phyloP scores from a whole-genome alignment of 1,140 invertebrate genomes.

The Drosophila lacertosa region DNA sequence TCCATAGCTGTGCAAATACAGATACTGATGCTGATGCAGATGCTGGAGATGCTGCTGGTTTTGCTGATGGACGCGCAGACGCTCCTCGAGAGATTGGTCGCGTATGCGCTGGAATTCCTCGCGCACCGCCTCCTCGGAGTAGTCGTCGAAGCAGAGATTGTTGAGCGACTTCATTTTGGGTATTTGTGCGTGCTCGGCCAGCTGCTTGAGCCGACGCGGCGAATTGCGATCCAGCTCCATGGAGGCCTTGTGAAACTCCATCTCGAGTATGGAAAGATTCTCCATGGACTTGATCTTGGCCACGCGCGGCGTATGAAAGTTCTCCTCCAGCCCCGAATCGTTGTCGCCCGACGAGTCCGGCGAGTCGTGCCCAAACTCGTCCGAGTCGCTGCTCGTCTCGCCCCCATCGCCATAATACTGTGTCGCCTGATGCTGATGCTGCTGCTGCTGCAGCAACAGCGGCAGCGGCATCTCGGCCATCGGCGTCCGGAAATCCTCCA shows the following conservation, averaged over 20 bases:
- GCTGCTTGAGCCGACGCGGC: constrained; percentile 72
- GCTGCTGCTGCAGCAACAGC: constrained; percentile 23
- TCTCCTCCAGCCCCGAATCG: constrained; percentile 81
- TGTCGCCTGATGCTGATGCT: too few species aligned
- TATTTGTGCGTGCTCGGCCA: constrained; percentile 70
- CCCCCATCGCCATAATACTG: constrained; percentile 66
- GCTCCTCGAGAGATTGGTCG: constrained; percentile 63
- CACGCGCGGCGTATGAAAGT: constrained; percentile 78
- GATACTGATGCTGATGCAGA: constrained; percentile 39
- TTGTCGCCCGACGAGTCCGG: constrained; percentile 62
- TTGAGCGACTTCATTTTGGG: constrained; percentile 82
- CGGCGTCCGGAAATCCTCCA: constrained; percentile 77
- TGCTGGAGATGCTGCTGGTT: too few species aligned
- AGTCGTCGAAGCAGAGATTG: constrained; percentile 78
- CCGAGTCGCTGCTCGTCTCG: constrained; percentile 56
- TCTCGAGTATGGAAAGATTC: constrained; percentile 79
- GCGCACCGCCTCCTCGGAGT: constrained; percentile 64
- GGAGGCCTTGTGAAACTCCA: constrained; percentile 82
- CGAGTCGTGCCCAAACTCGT: constrained; percentile 54
- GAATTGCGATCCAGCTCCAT: constrained; percentile 79
- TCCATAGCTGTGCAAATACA: constrained; percentile 30
- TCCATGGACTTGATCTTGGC: constrained; percentile 83
- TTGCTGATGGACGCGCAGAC: constrained; percentile 58
- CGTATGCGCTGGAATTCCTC: constrained; percentile 74
- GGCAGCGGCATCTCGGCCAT: constrained; percentile 65